phyloP scores from a whole-genome alignment of 1,140 invertebrate species.

The Brevipalpus yothersi region DNA sequence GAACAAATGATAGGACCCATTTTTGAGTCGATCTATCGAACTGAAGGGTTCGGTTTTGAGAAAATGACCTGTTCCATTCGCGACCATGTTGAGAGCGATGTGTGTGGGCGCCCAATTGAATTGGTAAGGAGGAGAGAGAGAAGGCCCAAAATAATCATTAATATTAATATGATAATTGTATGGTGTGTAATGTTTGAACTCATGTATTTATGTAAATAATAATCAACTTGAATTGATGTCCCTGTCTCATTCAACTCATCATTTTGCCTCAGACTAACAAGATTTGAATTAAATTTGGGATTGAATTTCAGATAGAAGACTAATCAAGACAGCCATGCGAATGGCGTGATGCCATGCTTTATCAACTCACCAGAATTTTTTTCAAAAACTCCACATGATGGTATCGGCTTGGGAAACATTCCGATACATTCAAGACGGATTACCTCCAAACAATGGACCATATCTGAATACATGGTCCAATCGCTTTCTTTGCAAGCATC shows the following conservation, averaged over 20 bases:
- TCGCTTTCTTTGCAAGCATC: slow-evolving; percentile 12
- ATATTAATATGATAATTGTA: background rate
- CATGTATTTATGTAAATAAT: background rate
- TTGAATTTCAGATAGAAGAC: no score
- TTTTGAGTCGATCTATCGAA: slow-evolving; percentile 5
- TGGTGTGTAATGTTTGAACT: background rate
- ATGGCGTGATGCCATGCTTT: background rate
- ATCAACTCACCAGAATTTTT: slow-evolving; percentile 7
- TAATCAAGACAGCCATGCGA: background rate
- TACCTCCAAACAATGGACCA: slow-evolving; percentile 11
- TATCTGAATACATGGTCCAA: slow-evolving; percentile 11
- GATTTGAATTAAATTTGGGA: background rate
- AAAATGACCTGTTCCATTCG: slow-evolving; percentile 2
- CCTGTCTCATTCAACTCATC: background rate
- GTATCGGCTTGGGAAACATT: slow-evolving; percentile 14
- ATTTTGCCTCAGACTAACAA: background rate
- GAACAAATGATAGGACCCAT: slow-evolving; percentile 14
- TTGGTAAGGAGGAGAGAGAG: background rate
- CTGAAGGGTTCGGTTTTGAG: slow-evolving; percentile 13
- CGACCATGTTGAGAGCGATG: no score
- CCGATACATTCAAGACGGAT: slow-evolving; percentile 13
- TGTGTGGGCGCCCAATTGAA: background rate
- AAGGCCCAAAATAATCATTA: background rate
- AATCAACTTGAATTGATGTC: background rate
- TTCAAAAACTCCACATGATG: slow-evolving; percentile 15